Conservation (phyloP, 2,888 invertebrate genomes). For the Leptopterna dolabrata region DNA sequence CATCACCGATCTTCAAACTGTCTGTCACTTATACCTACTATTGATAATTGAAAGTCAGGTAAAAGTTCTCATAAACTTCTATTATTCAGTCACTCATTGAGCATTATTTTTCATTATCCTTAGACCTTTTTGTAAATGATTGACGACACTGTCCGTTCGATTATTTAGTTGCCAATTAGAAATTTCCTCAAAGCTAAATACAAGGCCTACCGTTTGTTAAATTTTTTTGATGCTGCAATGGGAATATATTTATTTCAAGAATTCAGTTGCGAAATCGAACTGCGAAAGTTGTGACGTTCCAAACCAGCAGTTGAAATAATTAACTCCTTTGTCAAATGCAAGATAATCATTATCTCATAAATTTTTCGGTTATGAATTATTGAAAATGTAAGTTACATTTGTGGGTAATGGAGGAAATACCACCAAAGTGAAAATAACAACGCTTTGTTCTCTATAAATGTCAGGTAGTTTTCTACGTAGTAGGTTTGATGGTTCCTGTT, state of each 20-base stretch:
- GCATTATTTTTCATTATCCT: neutral
- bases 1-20: too few species aligned
- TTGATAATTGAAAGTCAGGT: too few species aligned
- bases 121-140: neutral
- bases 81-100: neutral
- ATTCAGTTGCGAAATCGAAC: neutral
- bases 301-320: neutral
- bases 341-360: slow-evolving; percentile 10
- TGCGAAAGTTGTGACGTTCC: neutral
- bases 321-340: neutral
- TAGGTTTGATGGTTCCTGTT: neutral
- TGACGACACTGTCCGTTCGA: neutral
- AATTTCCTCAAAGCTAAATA: neutral
- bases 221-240: neutral
- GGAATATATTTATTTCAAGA: neutral
- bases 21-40: too few species aligned
- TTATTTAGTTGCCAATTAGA: neutral
- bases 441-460: slow-evolving; percentile 11
- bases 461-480: slow-evolving; percentile 2
- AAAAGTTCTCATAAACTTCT: too few species aligned
- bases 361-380: neutral
- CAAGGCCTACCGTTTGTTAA: neutral
- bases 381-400: neutral
- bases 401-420: neutral
- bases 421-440: neutral